Percentiles rank a stretch among this genome's conserved stretches.
These are phyloP conservation scores for Psettodes erumei DNA, from an alignment of 2,113 vertebrate genomes.

Conservation along the genomic window DNA sequence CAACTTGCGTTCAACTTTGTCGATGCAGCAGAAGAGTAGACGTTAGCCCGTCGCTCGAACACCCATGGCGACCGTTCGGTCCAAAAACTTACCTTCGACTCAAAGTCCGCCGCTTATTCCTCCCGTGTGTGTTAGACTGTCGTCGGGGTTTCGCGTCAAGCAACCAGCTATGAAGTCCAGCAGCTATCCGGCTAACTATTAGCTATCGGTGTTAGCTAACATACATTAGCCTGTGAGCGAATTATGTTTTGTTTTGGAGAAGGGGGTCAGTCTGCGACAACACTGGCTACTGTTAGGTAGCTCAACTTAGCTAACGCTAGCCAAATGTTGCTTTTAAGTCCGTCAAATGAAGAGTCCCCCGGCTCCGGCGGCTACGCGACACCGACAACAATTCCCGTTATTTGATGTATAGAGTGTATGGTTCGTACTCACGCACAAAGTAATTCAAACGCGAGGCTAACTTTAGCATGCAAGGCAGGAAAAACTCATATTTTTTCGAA, in stretches of 20 bases:
- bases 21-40: conserved; percentile 22
- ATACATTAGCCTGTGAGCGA: conserved; percentile 61
- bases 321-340: conserved; percentile 57
- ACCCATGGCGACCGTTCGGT: neutral
- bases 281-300: conserved; percentile 63
- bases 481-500: conserved; percentile 84
- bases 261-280: conserved; percentile 70
- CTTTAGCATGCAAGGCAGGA: conserved; percentile 77
- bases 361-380: conserved; percentile 1
- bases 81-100: conserved; percentile 67
- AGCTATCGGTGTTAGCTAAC: conserved; percentile 53
- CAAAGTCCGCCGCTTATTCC: conserved; percentile 16
- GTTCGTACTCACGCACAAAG: conserved; percentile 56
- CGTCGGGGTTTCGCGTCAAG: conserved; percentile 42
- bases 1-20: conserved; percentile 72
- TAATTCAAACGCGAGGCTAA: conserved; percentile 64
- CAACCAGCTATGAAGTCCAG: conserved; percentile 49
- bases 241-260: conserved; percentile 79
- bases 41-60: conserved; percentile 4
- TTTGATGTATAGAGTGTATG: conserved; percentile 27
- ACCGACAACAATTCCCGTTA: conserved; percentile 12
- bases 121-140: conserved; percentile 16
- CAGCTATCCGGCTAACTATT: conserved; percentile 52
- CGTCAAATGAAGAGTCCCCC: conserved; percentile 11
- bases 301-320: conserved; percentile 72